Percentiles rank a stretch among this genome's conserved stretches.
phyloP scores from a whole-genome alignment of 2,797 vertebrate genomes.

The Hoplostethus mediterraneus region DNA sequence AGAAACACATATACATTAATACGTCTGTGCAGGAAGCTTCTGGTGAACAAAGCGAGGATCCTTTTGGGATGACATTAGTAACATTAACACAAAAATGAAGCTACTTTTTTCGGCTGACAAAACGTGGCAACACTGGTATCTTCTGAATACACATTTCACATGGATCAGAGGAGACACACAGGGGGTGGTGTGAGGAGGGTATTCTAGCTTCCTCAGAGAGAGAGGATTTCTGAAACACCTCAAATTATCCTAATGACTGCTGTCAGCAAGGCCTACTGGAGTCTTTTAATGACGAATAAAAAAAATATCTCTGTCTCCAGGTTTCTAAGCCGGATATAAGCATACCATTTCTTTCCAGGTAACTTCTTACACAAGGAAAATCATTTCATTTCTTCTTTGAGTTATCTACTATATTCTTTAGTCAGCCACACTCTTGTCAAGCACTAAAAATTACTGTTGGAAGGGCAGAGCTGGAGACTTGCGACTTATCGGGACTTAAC shows the following conservation, averaged over 20 bases:
- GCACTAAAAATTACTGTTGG: constrained; percentile 22
- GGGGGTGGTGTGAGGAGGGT: constrained; percentile 23
- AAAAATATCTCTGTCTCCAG: constrained; percentile 22
- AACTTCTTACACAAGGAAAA: constrained; percentile 22
- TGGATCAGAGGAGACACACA: constrained; percentile 51
- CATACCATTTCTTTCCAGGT: constrained; percentile 25
- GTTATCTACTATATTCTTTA: constrained; percentile 2
- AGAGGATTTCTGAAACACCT: constrained; percentile 62
- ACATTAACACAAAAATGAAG: constrained; percentile 72
- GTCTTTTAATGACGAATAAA: constrained; percentile 38
- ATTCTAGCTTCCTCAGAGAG: constrained; percentile 28
- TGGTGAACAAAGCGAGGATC: constrained; percentile 42
- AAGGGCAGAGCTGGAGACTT: not conserved
- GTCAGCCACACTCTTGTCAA: constrained; percentile 2
- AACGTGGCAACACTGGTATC: constrained; percentile 54
- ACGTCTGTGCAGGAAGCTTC: constrained; percentile 20
- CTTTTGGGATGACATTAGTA: constrained; percentile 78
- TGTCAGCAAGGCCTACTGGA: constrained; percentile 51
- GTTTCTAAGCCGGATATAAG: constrained; percentile 20
- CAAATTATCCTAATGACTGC: constrained; percentile 72
- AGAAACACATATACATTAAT: constrained; percentile 55
- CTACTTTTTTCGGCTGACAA: constrained; percentile 65
- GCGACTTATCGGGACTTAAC: too few species aligned
- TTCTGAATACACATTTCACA: constrained; percentile 61
- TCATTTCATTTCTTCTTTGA: constrained; percentile 13